Conservation (phyloP, 1,140 invertebrate species). For the Drosophila chauvacae region DNA sequence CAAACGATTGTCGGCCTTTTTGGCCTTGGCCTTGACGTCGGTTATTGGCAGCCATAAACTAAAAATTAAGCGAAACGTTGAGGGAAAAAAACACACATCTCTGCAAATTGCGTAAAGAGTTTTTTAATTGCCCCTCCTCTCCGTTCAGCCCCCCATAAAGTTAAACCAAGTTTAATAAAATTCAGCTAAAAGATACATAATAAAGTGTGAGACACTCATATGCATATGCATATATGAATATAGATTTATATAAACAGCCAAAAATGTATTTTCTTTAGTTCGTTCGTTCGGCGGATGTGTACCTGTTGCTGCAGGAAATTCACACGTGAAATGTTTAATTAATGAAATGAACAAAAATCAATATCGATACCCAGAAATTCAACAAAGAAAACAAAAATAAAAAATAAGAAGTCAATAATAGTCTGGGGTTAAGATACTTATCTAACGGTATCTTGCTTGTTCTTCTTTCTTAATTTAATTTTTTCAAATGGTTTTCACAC, state of each 20-base stretch:
- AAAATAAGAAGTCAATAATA: constrained; percentile 1
- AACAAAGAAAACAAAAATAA: not conserved
- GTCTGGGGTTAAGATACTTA: constrained; percentile 32
- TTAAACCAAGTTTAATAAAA: constrained; percentile 8
- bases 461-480: not conserved
- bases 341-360: constrained; percentile 50
- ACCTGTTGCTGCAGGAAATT: constrained; percentile 62
- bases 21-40: constrained; percentile 64
- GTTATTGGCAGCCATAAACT: constrained; percentile 68
- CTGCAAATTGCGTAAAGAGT: constrained; percentile 60
- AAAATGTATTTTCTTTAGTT: constrained; percentile 21
- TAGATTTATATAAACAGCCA: constrained; percentile 18
- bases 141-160: not conserved
- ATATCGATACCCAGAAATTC: not conserved
- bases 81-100: constrained; percentile 30
- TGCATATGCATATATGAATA: constrained; percentile 42
- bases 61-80: constrained; percentile 62
- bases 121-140: constrained; percentile 52
- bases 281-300: constrained; percentile 38
- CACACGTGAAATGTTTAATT: constrained; percentile 69
- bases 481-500: constrained; percentile 15
- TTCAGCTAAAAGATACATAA: constrained; percentile 45
- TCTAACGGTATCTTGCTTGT: constrained; percentile 34
- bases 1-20: constrained; percentile 45
- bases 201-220: constrained; percentile 44